These are phyloP conservation scores for Drosophila vallismaia DNA, from an alignment of 2,888 invertebrate genomes.

Conservation along the genomic window DNA sequence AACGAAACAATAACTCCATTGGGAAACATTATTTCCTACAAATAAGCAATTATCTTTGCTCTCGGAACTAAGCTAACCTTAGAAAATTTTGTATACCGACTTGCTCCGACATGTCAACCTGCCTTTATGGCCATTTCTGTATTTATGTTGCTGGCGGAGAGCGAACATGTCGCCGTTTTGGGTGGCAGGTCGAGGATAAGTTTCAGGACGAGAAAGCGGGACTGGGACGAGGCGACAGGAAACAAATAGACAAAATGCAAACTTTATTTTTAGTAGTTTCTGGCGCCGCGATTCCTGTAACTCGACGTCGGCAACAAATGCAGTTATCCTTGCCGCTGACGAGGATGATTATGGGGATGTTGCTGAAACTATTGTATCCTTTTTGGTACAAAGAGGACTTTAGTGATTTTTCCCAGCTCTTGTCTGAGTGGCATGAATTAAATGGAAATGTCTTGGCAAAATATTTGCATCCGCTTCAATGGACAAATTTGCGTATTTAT, in stretches of 20 bases:
- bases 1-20: neutral
- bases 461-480: slow-evolving; percentile 57
- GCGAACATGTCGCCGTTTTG: slow-evolving; percentile 6
- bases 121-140: slow-evolving; percentile 36
- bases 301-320: slow-evolving; percentile 30
- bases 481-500: slow-evolving; percentile 68
- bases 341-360: neutral
- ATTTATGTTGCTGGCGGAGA: slow-evolving; percentile 36
- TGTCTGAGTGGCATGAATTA: slow-evolving; percentile 26
- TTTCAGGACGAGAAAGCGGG: slow-evolving; percentile 10
- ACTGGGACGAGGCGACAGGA: slow-evolving; percentile 70
- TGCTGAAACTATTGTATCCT: slow-evolving; percentile 27
- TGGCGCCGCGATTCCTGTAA: slow-evolving; percentile 70
- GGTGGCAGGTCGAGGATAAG: neutral
- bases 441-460: slow-evolving; percentile 67
- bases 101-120: slow-evolving; percentile 39
- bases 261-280: slow-evolving; percentile 80
- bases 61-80: neutral
- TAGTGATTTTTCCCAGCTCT: slow-evolving; percentile 31
- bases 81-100: neutral
- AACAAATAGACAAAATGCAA: slow-evolving; percentile 74
- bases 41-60: neutral
- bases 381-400: slow-evolving; percentile 12
- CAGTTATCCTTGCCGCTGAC: slow-evolving; percentile 19
- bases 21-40: neutral